These are phyloP conservation scores for Salvelinus namaycush DNA, from an alignment of 2,113 vertebrate species.

Conservation along the genomic window DNA sequence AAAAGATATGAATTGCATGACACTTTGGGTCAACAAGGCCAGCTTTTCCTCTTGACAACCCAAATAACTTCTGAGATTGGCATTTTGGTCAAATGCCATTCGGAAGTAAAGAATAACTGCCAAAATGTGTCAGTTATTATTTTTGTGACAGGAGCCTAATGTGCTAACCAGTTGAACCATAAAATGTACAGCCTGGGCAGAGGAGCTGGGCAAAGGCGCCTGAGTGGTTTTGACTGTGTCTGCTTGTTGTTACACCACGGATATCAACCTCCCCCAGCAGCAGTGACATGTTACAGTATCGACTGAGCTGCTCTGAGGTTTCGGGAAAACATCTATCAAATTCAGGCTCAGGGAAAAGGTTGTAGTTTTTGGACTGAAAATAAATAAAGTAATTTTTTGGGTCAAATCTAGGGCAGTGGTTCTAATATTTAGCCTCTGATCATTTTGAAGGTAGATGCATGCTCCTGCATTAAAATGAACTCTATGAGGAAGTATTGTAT, in stretches of 20 bases:
- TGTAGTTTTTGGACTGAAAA: background rate
- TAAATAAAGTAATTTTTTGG: background rate
- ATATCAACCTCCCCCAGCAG: slow-evolving; percentile 21
- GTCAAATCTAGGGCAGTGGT: background rate
- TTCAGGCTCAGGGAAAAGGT: background rate
- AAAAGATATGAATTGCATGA: background rate
- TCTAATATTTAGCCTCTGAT: background rate
- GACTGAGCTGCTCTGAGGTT: slow-evolving; percentile 30
- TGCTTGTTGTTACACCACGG: background rate
- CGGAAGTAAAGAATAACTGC: background rate
- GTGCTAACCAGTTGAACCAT: background rate
- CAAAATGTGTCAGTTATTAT: background rate
- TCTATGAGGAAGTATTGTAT: too few species aligned
- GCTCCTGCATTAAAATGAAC: too few species aligned
- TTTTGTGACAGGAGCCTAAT: background rate
- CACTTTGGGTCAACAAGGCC: background rate
- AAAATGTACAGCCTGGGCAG: background rate
- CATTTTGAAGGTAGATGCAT: background rate
- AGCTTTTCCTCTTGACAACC: background rate
- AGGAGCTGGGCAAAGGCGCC: background rate
- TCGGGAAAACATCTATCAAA: slow-evolving; percentile 38
- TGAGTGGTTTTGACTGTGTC: slow-evolving; percentile 10
- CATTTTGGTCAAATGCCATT: background rate
- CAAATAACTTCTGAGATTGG: too few species aligned
- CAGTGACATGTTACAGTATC: slow-evolving; percentile 30